phyloP scores from a whole-genome alignment of 2,797 vertebrate genomes.

The Xiphophorus birchmanni region DNA sequence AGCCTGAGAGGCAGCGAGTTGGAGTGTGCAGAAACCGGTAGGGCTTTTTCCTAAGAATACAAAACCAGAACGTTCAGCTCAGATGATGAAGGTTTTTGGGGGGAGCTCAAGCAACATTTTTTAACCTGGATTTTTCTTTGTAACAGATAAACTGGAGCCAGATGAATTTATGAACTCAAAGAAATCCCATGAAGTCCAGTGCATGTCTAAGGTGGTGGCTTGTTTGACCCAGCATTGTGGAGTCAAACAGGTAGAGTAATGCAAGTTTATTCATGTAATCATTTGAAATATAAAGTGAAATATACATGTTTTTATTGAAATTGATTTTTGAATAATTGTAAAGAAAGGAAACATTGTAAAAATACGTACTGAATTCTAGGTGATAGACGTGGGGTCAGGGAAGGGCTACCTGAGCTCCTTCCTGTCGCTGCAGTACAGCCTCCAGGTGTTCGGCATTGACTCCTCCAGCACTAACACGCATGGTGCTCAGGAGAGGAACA shows the following conservation, averaged over 20 bases:
- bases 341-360: background rate
- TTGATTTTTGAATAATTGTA: background rate
- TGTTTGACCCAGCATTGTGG: conserved; percentile 80
- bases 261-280: background rate
- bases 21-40: conserved; percentile 41
- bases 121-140: background rate
- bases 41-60: conserved; percentile 27
- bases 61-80: conserved; percentile 18
- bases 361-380: conserved; percentile 67
- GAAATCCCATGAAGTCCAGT: conserved; percentile 96
- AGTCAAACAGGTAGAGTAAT: conserved; percentile 87
- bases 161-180: conserved; percentile 96
- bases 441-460: conserved; percentile 95
- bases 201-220: conserved; percentile 90
- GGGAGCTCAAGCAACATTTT: background rate
- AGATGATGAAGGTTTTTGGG: background rate
- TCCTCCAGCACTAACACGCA: conserved; percentile 92
- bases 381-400: conserved; percentile 95
- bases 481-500: conserved; percentile 93
- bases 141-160: conserved; percentile 72
- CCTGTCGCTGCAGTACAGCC: conserved; percentile 90
- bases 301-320: background rate
- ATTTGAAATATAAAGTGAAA: background rate
- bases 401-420: conserved; percentile 98
- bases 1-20: conserved; percentile 56